These are phyloP conservation scores for Boloria selene DNA, from an alignment of 2,888 invertebrate genomes.

Conservation along the genomic window DNA sequence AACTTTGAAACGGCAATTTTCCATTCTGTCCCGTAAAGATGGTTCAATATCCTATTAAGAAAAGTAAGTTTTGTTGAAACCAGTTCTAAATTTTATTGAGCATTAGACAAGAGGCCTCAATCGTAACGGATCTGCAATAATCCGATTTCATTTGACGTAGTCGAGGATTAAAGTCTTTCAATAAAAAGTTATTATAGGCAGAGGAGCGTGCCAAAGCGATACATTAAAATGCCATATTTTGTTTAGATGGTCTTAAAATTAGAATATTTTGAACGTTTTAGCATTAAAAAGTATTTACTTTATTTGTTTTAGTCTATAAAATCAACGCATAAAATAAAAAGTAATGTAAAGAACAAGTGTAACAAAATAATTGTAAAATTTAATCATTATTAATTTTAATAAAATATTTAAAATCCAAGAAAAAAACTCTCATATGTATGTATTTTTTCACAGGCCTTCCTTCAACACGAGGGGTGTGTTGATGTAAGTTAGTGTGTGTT, in stretches of 20 bases:
- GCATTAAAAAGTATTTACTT: no score
- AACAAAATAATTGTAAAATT: no score
- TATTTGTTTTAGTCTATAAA: no score
- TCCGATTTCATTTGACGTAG: constrained; percentile 66
- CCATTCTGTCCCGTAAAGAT: constrained; percentile 21
- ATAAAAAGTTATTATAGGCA: constrained; percentile 66
- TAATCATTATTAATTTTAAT: no score
- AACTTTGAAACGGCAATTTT: constrained; percentile 17
- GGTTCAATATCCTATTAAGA: constrained; percentile 23
- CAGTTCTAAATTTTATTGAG: constrained; percentile 59
- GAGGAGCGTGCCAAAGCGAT: constrained; percentile 17
- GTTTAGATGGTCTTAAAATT: background rate
- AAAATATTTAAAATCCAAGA: no score
- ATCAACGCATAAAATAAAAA: no score
- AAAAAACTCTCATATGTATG: no score
- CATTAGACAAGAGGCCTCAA: constrained; percentile 59
- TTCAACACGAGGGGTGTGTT: no score
- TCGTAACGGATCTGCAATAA: constrained; percentile 72
- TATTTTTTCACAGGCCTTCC: no score
- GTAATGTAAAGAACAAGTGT: no score
- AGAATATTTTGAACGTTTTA: background rate
- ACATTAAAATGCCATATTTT: background rate
- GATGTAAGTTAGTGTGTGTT: no score
- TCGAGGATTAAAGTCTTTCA: constrained; percentile 56
- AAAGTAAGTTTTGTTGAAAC: constrained; percentile 23